Base-by-base conservation (phyloP, 2,113 vertebrate genomes). In the Cyprinodon tularosa region DNA sequence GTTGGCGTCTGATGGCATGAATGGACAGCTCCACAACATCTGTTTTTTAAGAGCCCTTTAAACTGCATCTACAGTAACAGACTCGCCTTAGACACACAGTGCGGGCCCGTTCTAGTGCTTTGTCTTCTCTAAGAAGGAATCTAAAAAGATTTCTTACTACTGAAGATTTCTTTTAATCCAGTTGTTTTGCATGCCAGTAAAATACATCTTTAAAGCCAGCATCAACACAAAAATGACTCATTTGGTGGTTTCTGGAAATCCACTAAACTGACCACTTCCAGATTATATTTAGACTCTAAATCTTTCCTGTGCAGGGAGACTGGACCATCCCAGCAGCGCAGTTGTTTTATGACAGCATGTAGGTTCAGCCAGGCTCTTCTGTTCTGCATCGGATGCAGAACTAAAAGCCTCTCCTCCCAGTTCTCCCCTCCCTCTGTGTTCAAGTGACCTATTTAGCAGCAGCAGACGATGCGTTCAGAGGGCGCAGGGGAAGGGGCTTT, bases 371-470 rank as follows among this genome's bases (percentile, higher is more conserved):
- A n/a, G 10, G 80, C 67, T 68, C 72, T 78, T 61, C 37, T 68
- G 39, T 65, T 39, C 62, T n/a, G 76, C 50, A 9, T 36, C 72
- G 74, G 83, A 86, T 68, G 70, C 76, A 68, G 74, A 82, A 80
- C 77, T 79, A 79, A 81, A 78, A 78, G 62, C 76, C 80, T 80
- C 77, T 71, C 73, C 85, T 61, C 82, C 65, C 75, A 57, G 1
- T 66, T 36, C 37, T 66, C 60, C 45, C 71, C 85, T 89, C 82
- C 84, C 81, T 89, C 72, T 72, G 84, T 88, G 87, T 76, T 83
- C 71, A 38, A 90, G 78, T 94, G 92, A 92, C 93, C 93, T 94
- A 93, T 89, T 94, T 93, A 90, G 72, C 72, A 68, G 92, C 85
- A 79, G 62, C 78, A 84, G 81, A 84, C 71, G 82, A 83, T 76